A percentile compares a stretch with the other conserved stretches of the same genome.
These are phyloP conservation scores for Dolichoris vasculosae DNA, from an alignment of 1,140 invertebrate genomes.

Conservation along the genomic window DNA sequence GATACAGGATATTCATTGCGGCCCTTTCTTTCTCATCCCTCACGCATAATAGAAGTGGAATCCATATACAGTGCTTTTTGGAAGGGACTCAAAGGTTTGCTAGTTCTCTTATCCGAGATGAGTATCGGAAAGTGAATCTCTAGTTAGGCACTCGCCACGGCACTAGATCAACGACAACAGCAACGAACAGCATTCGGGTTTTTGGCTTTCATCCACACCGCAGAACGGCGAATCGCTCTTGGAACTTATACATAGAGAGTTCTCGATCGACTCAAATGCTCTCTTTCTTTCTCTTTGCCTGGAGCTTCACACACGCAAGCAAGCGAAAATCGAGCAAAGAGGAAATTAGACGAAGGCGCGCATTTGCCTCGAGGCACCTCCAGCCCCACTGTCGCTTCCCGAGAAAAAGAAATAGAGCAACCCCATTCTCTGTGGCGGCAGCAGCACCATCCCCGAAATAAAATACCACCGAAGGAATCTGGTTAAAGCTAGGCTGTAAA, in stretches of 20 bases:
- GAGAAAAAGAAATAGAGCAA: slow-evolving; percentile 38
- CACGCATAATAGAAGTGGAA: background rate
- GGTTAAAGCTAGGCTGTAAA: slow-evolving; percentile 66
- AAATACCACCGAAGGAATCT: slow-evolving; percentile 68
- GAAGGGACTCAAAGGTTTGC: background rate
- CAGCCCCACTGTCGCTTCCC: background rate
- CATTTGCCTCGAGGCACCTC: slow-evolving; percentile 24
- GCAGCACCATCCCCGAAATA: slow-evolving; percentile 55
- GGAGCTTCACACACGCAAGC: slow-evolving; percentile 53
- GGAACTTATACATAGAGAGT: slow-evolving; percentile 56
- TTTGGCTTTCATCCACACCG: slow-evolving; percentile 71
- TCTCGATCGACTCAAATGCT: slow-evolving; percentile 54
- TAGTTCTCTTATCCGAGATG: slow-evolving; percentile 66
- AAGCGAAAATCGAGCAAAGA: slow-evolving; percentile 63
- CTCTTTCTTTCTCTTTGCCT: slow-evolving; percentile 31
- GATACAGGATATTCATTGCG: background rate
- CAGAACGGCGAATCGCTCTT: slow-evolving; percentile 19
- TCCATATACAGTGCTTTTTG: background rate
- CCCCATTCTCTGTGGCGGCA: background rate
- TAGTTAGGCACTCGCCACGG: slow-evolving; percentile 68
- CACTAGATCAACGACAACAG: slow-evolving; percentile 72
- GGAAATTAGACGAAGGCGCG: slow-evolving; percentile 41
- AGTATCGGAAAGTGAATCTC: slow-evolving; percentile 62
- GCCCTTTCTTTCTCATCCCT: too few species aligned
- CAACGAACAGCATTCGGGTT: background rate